These are phyloP conservation scores for Chionodraco myersi DNA, from an alignment of 2,113 vertebrate species.

Conservation along the genomic window DNA sequence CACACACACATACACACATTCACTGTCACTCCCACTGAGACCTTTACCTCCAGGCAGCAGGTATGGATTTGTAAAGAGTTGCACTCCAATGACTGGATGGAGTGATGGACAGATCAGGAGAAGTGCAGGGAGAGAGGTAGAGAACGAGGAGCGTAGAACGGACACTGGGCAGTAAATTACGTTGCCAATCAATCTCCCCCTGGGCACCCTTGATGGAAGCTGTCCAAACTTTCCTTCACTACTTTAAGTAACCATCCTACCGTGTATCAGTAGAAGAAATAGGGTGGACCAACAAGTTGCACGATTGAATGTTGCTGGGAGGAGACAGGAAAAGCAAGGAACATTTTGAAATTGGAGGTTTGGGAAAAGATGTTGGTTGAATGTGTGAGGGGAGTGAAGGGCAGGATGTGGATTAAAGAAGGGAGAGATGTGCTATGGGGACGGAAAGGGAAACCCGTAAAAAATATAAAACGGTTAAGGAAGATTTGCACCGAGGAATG, in stretches of 20 bases:
- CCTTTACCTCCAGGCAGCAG: constrained; percentile 65
- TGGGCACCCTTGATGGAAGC: constrained; percentile 77
- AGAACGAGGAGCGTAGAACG: constrained; percentile 51
- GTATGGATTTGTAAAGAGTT: constrained; percentile 65
- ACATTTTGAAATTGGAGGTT: constrained; percentile 34
- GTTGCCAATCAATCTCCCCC: constrained; percentile 85
- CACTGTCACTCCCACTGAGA: constrained; percentile 48
- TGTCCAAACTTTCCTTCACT: constrained; percentile 79
- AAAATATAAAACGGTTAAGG: constrained; percentile 34
- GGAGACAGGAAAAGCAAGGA: constrained; percentile 38
- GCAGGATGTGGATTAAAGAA: constrained; percentile 30
- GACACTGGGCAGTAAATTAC: constrained; percentile 83
- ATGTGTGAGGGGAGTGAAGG: neutral
- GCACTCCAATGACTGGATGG: constrained; percentile 48
- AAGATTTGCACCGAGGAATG: constrained; percentile 59
- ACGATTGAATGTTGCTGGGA: constrained; percentile 77
- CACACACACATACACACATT: constrained; percentile 37
- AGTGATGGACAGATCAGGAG: constrained; percentile 63
- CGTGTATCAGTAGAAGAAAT: constrained; percentile 77
- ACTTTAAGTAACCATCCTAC: constrained; percentile 81
- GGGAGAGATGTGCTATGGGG: constrained; percentile 20
- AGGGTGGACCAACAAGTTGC: constrained; percentile 74
- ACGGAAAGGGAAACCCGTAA: constrained; percentile 34
- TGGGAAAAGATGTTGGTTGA: constrained; percentile 15
- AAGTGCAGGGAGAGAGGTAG: constrained; percentile 54